A percentile compares a stretch with the other conserved stretches of the same genome.
Conservation (phyloP, 2,797 vertebrate species). For the Oreochromis grahami region DNA sequence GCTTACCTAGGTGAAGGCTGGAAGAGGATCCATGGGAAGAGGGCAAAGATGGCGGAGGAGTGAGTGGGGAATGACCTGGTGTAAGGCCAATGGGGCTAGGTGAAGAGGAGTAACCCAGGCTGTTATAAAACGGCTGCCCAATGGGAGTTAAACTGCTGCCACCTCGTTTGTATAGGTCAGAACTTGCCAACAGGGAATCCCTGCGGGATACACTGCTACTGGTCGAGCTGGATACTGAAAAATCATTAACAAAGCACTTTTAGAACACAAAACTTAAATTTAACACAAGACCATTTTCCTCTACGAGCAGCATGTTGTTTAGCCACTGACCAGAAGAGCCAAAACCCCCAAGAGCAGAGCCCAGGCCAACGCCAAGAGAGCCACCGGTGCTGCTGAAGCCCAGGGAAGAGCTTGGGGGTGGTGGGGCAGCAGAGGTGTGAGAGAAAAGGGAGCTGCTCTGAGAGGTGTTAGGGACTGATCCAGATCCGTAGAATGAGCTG, state of each 20-base stretch:
- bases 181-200: constrained; percentile 95
- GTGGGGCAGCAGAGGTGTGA: constrained; percentile 88
- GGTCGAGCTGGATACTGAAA: constrained; percentile 90
- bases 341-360: constrained; percentile 95
- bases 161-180: constrained; percentile 96
- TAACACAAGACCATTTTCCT: not conserved
- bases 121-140: constrained; percentile 98
- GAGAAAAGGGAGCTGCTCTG: constrained; percentile 98
- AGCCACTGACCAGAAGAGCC: constrained; percentile 88
- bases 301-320: not conserved
- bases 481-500: constrained; percentile 94
- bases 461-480: constrained; percentile 87
- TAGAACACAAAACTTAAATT: not conserved
- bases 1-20: constrained; percentile 94
- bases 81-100: constrained; percentile 98
- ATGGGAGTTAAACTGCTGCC: constrained; percentile 97
- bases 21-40: constrained; percentile 98
- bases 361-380: constrained; percentile 92
- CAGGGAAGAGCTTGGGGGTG: constrained; percentile 87
- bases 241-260: not conserved
- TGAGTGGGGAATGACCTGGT: constrained; percentile 96
- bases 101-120: constrained; percentile 98
- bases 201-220: constrained; percentile 94
- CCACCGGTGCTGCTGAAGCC: constrained; percentile 88
- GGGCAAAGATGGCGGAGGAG: constrained; percentile 94